phyloP scores from a whole-genome alignment of 2,113 vertebrate species.

The Hippocampus mohnikei region DNA sequence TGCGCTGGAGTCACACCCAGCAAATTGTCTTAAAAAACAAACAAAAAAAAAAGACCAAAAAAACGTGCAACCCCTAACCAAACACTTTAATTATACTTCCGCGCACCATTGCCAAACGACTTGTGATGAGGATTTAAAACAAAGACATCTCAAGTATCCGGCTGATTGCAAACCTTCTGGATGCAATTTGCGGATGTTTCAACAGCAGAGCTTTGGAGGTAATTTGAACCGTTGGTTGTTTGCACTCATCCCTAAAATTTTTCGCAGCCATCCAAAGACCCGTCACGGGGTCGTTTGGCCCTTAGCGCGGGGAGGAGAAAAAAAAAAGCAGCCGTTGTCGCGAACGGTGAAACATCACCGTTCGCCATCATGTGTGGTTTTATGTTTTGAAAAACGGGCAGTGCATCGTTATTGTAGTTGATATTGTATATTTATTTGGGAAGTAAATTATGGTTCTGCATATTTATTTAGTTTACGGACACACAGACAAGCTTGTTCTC shows the following conservation, averaged over 20 bases:
- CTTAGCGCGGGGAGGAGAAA: constrained; percentile 20
- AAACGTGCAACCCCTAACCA: neutral
- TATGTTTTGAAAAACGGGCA: constrained; percentile 51
- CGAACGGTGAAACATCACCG: constrained; percentile 34
- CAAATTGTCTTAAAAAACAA: neutral
- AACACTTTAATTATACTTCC: constrained; percentile 34
- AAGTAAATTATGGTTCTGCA: constrained; percentile 72
- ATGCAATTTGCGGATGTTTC: constrained; percentile 44
- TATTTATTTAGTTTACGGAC: constrained; percentile 74
- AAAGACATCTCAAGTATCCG: constrained; percentile 36
- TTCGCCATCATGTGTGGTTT: constrained; percentile 46
- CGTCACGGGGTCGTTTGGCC: constrained; percentile 47
- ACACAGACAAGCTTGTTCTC: constrained; percentile 61
- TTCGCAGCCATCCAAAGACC: constrained; percentile 50
- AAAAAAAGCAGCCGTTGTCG: constrained; percentile 40
- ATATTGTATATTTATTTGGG: constrained; percentile 78
- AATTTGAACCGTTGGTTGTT: constrained; percentile 37
- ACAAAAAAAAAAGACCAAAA: constrained; percentile 8
- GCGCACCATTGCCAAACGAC: constrained; percentile 52
- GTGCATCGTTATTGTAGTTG: constrained; percentile 74
- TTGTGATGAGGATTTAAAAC: constrained; percentile 6
- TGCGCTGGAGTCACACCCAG: constrained; percentile 8
- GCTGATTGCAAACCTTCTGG: constrained; percentile 32
- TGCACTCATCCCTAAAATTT: constrained; percentile 27
- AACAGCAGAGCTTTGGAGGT: constrained; percentile 11